These are phyloP conservation scores for Siniperca knerii DNA, from an alignment of 2,113 vertebrate genomes.

Conservation along the genomic window DNA sequence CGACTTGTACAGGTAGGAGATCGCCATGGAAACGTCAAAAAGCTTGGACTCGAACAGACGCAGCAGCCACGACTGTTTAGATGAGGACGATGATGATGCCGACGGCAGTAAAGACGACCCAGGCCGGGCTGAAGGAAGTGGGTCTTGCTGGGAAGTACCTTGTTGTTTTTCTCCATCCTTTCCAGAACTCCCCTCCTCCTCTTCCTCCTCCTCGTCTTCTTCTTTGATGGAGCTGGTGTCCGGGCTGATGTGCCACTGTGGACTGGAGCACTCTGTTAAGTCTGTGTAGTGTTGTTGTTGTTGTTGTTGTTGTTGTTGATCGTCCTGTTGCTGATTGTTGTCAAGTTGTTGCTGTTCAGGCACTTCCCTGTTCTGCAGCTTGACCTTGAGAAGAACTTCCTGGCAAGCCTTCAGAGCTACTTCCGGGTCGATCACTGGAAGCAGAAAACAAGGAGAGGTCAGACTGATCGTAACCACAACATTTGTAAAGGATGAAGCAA, in stretches of 20 bases:
- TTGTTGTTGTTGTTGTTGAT: not conserved
- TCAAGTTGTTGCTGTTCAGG: slow-evolving; percentile 8
- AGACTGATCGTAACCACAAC: not conserved
- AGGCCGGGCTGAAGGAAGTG: not conserved
- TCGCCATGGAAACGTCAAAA: slow-evolving; percentile 98
- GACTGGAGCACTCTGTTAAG: not conserved
- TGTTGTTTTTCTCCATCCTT: not conserved
- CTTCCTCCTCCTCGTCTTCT: slow-evolving; percentile 56
- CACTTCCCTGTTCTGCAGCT: slow-evolving; percentile 53
- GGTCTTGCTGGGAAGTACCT: not conserved
- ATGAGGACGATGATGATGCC: slow-evolving; percentile 81
- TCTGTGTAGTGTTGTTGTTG: not conserved
- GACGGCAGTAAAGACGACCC: not conserved
- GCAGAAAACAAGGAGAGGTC: not conserved
- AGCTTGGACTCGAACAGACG: slow-evolving; percentile 97
- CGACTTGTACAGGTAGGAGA: slow-evolving; percentile 97
- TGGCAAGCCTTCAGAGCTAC: slow-evolving; percentile 93
- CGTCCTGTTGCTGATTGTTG: slow-evolving; percentile 2
- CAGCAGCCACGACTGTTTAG: slow-evolving; percentile 95
- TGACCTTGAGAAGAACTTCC: slow-evolving; percentile 93
- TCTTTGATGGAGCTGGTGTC: slow-evolving; percentile 66
- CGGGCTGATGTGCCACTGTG: slow-evolving; percentile 24
- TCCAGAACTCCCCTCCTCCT: not conserved
- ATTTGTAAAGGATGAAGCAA: not conserved
- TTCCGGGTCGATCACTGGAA: slow-evolving; percentile 91